These are phyloP conservation scores for Girardia tigrina DNA, from an alignment of 2,888 invertebrate species.

Conservation along the genomic window DNA sequence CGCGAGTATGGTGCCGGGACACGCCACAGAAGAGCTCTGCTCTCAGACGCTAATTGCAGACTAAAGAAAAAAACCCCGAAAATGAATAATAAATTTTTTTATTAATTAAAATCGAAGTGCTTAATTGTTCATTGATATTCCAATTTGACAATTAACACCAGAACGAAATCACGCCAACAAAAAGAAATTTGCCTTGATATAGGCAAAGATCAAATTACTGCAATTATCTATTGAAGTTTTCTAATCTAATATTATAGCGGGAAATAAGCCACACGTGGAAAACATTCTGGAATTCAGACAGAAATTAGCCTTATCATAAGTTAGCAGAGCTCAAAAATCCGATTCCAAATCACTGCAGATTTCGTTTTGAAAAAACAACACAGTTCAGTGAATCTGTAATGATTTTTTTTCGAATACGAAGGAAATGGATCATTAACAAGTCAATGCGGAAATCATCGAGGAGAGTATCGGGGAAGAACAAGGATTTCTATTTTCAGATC, in stretches of 20 bases:
- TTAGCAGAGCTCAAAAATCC: constrained; percentile 20
- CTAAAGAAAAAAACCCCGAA: too few species aligned
- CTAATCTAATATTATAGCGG: too few species aligned
- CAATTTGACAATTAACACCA: constrained; percentile 15
- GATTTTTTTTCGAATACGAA: constrained; percentile 11
- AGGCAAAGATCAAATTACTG: background rate
- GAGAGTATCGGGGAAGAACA: constrained; percentile 19
- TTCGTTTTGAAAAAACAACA: background rate
- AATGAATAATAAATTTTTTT: too few species aligned
- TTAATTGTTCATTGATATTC: background rate
- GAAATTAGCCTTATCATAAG: constrained; percentile 3
- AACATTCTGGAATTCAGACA: constrained; percentile 20
- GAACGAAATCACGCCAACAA: constrained; percentile 3
- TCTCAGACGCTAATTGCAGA: too few species aligned
- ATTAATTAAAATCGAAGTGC: background rate
- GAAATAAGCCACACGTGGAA: constrained; percentile 17
- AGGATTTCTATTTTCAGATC: constrained; percentile 19
- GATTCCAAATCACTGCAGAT: constrained; percentile 16
- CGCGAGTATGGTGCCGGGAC: too few species aligned
- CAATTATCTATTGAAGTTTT: background rate
- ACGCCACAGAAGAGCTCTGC: too few species aligned
- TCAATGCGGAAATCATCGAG: constrained; percentile 20
- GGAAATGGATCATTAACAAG: constrained; percentile 23
- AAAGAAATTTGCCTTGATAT: background rate
- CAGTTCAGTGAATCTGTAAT: constrained; percentile 19